phyloP scores from a whole-genome alignment of 2,888 invertebrate genomes.

The Monoplex corrugatus region DNA sequence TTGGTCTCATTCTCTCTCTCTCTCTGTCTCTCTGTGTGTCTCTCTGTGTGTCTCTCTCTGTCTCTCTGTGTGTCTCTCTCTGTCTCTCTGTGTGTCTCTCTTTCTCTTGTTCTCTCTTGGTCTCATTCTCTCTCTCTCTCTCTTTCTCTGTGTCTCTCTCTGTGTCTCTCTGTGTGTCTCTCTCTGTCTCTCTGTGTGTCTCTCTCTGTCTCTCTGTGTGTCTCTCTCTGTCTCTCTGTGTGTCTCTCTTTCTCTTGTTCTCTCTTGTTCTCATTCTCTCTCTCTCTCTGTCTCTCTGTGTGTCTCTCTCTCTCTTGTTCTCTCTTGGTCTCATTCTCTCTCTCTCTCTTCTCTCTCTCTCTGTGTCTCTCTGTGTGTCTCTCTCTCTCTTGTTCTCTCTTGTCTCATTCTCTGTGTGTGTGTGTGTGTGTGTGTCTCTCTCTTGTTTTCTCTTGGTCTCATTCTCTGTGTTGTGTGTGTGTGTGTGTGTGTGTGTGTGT shows the following conservation, averaged over 20 bases:
- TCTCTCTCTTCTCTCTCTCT: background rate
- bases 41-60: background rate
- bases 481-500: too few species aligned
- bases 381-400: too few species aligned
- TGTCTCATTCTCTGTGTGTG: too few species aligned
- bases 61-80: background rate
- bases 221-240: background rate
- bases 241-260: background rate
- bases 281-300: background rate
- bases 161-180: background rate
- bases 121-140: background rate
- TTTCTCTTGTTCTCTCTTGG: background rate
- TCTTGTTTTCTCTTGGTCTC: too few species aligned
- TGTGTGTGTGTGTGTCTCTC: too few species aligned
- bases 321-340: background rate
- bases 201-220: background rate
- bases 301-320: background rate
- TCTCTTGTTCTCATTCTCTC: constrained; percentile 11
- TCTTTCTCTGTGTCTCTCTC: too few species aligned
- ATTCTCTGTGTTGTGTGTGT: too few species aligned
- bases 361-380: too few species aligned
- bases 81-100: background rate
- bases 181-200: background rate
- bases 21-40: background rate
- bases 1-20: background rate